Percentiles rank a stretch among this genome's conserved stretches.
Conservation (phyloP, 1,140 invertebrate species). For the Cyphomyrmex costatus region DNA sequence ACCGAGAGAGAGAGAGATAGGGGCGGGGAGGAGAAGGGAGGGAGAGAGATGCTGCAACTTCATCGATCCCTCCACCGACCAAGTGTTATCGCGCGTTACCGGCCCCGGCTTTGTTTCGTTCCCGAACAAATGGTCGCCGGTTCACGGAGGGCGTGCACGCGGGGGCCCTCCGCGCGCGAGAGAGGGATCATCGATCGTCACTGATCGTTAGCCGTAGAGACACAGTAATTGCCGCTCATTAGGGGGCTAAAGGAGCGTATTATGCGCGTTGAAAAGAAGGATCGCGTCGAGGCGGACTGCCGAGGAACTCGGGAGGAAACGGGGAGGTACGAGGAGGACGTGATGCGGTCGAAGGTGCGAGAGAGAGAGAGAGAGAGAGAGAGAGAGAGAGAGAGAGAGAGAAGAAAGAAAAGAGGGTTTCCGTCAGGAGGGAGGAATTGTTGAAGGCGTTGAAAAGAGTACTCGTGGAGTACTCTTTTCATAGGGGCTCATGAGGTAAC, state of each 20-base stretch:
- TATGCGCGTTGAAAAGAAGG: constrained; percentile 77
- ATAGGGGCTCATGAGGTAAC: constrained; percentile 77
- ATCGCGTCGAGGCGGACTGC: constrained; percentile 59
- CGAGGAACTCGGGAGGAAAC: constrained; percentile 35
- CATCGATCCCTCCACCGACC: constrained; percentile 62
- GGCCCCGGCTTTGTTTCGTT: constrained; percentile 72
- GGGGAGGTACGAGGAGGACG: constrained; percentile 5
- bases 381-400: neutral
- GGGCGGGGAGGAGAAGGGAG: too few species aligned
- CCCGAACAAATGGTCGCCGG: constrained; percentile 73
- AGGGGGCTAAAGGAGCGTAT: constrained; percentile 77
- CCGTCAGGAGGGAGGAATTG: constrained; percentile 38
- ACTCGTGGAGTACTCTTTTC: constrained; percentile 59
- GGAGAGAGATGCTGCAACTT: constrained; percentile 58
- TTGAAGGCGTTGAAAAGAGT: constrained; percentile 80
- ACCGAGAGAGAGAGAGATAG: neutral
- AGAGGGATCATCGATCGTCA: constrained; percentile 75
- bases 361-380: neutral
- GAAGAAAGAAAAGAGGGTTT: constrained; percentile 45
- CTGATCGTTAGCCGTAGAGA: constrained; percentile 78
- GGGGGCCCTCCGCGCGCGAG: constrained; percentile 69
- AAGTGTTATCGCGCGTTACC: constrained; percentile 56
- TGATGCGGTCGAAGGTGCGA: neutral
- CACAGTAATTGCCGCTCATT: constrained; percentile 81
- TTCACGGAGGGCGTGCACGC: constrained; percentile 74